phyloP scores from a whole-genome alignment of 2,113 vertebrate genomes.

The Mus musculus region DNA sequence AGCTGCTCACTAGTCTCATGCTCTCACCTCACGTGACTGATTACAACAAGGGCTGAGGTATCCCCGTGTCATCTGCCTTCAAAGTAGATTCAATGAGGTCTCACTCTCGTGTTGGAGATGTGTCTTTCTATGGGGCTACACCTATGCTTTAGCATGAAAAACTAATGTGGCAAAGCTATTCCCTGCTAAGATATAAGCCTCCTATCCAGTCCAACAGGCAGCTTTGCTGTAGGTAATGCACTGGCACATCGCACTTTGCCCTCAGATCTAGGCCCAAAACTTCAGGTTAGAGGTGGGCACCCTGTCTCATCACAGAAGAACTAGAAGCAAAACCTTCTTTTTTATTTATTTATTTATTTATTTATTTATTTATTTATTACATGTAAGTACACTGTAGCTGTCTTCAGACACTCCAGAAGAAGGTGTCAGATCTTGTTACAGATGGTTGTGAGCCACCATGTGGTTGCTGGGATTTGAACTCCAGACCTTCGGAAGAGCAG shows the following conservation, averaged over 20 bases:
- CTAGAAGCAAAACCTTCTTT: background rate
- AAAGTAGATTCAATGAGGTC: background rate
- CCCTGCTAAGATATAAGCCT: background rate
- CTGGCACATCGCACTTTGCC: background rate
- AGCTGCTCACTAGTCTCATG: background rate
- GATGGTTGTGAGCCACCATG: no score
- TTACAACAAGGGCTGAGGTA: background rate
- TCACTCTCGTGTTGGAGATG: rapidly evolving
- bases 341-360: no score
- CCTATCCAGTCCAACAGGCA: background rate
- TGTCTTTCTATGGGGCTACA: background rate
- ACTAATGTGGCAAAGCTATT: background rate
- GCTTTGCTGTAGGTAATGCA: background rate
- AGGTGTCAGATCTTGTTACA: no score
- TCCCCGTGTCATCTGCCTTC: background rate
- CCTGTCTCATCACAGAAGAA: background rate
- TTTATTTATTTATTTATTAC: no score
- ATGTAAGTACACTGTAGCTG: no score
- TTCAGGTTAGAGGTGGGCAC: slow-evolving; percentile 34
- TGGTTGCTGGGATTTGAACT: no score
- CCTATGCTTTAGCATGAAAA: background rate
- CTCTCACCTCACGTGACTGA: background rate
- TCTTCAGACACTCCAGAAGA: no score
- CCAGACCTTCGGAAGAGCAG: no score
- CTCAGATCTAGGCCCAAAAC: slow-evolving; percentile 36